These are phyloP conservation scores for Anguilla pacifica DNA, from an alignment of 2,797 vertebrate genomes.

Conservation along the genomic window DNA sequence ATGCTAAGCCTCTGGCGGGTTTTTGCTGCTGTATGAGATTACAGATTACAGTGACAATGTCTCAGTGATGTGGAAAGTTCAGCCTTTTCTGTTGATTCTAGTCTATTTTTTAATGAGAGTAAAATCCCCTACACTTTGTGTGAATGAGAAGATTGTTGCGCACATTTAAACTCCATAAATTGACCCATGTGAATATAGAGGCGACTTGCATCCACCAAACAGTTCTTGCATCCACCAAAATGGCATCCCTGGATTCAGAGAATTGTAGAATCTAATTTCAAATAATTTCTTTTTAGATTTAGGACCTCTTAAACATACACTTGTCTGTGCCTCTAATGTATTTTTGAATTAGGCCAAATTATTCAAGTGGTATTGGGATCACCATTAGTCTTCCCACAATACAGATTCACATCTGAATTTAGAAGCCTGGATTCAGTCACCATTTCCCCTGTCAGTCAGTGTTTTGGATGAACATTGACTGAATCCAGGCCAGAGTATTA, in stretches of 20 bases:
- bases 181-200: neutral
- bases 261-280: neutral
- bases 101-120: neutral
- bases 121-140: neutral
- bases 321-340: neutral
- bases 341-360: neutral
- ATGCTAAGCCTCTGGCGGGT: conserved; percentile 42
- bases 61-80: conserved; percentile 35
- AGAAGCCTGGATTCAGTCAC: neutral
- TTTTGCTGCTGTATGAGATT: conserved; percentile 46
- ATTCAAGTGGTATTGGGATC: neutral
- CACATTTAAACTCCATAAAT: neutral
- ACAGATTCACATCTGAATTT: neutral
- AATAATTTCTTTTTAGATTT: neutral
- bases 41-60: conserved; percentile 34
- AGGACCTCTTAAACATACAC: neutral
- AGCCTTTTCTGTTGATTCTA: neutral
- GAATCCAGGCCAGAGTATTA: neutral
- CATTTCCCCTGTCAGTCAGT: neutral
- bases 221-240: neutral
- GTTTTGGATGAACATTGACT: neutral
- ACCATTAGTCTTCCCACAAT: neutral
- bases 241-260: neutral
- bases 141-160: neutral
- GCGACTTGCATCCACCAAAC: neutral